Conservation (phyloP, 2,113 vertebrate genomes). For the Hippotragus niger region DNA sequence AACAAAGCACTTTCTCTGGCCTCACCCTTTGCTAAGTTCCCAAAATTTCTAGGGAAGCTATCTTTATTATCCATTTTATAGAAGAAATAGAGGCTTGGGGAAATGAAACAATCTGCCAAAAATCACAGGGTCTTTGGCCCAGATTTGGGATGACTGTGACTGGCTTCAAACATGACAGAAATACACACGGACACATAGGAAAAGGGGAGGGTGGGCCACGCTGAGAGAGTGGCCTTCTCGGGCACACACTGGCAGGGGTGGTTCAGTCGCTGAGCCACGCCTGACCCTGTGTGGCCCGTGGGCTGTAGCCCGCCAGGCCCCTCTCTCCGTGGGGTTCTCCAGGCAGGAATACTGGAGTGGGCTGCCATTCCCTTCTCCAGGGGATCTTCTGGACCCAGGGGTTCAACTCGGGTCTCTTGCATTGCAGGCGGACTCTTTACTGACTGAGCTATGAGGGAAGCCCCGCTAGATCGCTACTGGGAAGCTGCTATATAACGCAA, state of each 20-base stretch:
- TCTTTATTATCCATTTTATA: not conserved
- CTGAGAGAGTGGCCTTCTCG: fast-evolving
- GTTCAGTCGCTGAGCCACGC: fast-evolving
- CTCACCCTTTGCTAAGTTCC: not conserved
- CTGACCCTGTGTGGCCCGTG: fast-evolving
- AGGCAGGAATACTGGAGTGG: not conserved
- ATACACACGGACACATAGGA: not conserved
- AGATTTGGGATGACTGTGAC: not conserved
- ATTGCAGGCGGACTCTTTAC: not conserved
- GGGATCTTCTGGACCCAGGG: not conserved
- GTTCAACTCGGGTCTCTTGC: not conserved
- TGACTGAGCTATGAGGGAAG: not conserved
- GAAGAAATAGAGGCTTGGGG: not conserved
- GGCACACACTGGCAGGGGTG: fast-evolving
- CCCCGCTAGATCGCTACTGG: not conserved
- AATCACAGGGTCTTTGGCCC: not conserved
- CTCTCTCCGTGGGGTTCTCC: not conserved
- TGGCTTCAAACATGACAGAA: not conserved
- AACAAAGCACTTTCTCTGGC: not conserved
- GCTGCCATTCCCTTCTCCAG: not conserved
- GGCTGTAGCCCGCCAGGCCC: not conserved
- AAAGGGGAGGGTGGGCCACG: not conserved
- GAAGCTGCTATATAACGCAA: not conserved
- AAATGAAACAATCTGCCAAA: not conserved
- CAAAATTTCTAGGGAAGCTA: not conserved